phyloP scores from a whole-genome alignment of 2,797 vertebrate genomes.

The Smutsia gigantea region DNA sequence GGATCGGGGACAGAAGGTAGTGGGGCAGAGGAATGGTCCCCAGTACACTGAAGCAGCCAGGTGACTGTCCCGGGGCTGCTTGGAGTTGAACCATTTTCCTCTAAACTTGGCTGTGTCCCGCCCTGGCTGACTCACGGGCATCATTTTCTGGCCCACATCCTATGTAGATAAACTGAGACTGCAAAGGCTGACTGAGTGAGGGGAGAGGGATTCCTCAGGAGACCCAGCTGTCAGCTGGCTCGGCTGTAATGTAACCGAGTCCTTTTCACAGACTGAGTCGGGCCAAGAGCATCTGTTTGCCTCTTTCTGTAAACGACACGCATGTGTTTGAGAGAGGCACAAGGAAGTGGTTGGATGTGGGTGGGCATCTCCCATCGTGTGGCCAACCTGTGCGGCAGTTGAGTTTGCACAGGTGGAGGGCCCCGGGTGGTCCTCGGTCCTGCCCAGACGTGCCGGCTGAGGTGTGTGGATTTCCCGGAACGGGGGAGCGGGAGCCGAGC shows the following conservation, averaged over 20 bases:
- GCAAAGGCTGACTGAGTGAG: neutral
- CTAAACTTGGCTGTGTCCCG: too few species aligned
- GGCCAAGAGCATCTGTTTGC: neutral
- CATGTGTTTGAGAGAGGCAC: too few species aligned
- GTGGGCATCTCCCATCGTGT: fast-evolving
- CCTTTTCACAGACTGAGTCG: neutral
- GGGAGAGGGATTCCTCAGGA: neutral
- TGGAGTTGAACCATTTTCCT: too few species aligned
- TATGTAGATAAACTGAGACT: neutral
- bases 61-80: neutral
- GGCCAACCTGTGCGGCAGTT: fast-evolving
- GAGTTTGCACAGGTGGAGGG: neutral
- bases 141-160: neutral
- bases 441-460: neutral
- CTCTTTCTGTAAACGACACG: neutral
- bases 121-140: neutral
- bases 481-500: neutral
- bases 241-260: neutral
- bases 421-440: neutral
- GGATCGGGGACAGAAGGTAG: neutral
- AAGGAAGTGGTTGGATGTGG: fast-evolving
- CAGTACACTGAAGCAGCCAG: neutral
- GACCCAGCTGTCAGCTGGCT: fast-evolving
- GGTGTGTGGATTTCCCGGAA: too few species aligned
- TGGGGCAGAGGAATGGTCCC: neutral